These are phyloP conservation scores for Xiphophorus birchmanni DNA, from an alignment of 2,797 vertebrate species.

Conservation along the genomic window DNA sequence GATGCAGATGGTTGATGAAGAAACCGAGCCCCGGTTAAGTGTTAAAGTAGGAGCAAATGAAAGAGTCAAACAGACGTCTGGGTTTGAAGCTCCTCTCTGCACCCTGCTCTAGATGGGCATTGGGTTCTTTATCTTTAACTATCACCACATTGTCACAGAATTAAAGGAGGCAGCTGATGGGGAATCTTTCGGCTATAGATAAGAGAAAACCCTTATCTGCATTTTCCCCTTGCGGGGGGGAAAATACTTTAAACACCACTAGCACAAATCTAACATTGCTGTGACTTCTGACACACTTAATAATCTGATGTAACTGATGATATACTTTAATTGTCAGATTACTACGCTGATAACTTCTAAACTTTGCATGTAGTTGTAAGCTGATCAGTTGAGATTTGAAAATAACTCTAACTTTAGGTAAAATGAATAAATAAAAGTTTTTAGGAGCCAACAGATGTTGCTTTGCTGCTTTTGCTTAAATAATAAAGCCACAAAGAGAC, in stretches of 20 bases:
- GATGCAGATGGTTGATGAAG: conserved; percentile 5
- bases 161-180: conserved; percentile 3
- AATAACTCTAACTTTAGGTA: neutral
- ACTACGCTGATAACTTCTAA: neutral
- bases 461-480: conserved; percentile 20
- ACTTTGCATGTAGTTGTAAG: neutral
- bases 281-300: conserved; percentile 16
- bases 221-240: conserved; percentile 8
- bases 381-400: neutral
- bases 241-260: neutral
- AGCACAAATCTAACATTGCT: conserved; percentile 3
- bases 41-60: conserved; percentile 10
- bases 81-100: neutral
- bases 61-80: neutral
- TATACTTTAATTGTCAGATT: conserved; percentile 12
- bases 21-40: neutral
- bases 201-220: neutral
- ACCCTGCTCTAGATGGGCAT: conserved; percentile 8
- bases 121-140: neutral
- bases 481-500: conserved; percentile 34
- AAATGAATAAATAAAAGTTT: conserved; percentile 6
- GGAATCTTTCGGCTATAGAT: conserved; percentile 14
- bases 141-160: neutral
- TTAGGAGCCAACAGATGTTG: neutral
- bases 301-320: conserved; percentile 17